A percentile compares a stretch with the other conserved stretches of the same genome.
These are phyloP conservation scores for Volucella inflata DNA, from an alignment of 2,888 invertebrate genomes.

Conservation along the genomic window DNA sequence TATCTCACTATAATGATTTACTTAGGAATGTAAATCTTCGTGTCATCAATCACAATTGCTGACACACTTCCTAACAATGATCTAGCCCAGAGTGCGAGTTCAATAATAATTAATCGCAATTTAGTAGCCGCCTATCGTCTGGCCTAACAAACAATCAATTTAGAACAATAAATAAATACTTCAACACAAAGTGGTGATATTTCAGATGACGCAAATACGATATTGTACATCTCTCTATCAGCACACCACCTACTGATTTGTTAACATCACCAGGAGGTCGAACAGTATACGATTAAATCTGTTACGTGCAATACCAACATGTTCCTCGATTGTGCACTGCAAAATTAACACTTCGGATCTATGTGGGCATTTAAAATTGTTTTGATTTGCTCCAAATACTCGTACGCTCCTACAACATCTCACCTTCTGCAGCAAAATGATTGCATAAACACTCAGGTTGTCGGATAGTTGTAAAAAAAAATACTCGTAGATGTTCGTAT, in stretches of 20 bases:
- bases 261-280: constrained; percentile 6
- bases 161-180: constrained; percentile 26
- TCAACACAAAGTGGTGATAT: constrained; percentile 42
- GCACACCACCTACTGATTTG: too few species aligned
- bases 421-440: constrained; percentile 23
- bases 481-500: not conserved
- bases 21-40: not conserved
- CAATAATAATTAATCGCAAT: constrained; percentile 22
- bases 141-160: not conserved
- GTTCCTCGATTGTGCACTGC: constrained; percentile 39
- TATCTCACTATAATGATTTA: not conserved
- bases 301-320: constrained; percentile 34
- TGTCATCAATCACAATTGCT: not conserved
- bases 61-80: constrained; percentile 10
- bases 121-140: not conserved
- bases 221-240: not conserved
- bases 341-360: constrained; percentile 24
- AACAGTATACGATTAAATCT: constrained; percentile 50
- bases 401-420: constrained; percentile 7
- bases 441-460: constrained; percentile 27
- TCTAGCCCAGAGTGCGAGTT: constrained; percentile 9
- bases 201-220: constrained; percentile 43
- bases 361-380: not conserved
- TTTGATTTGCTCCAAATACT: constrained; percentile 31
- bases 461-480: not conserved